Evolutionary conservation across 35 echinoderm and acorn worm species (phyloP), one percentile per base, ranked within the genome.

Genomic region (Heliocidaris erythrogramma): DNA sequence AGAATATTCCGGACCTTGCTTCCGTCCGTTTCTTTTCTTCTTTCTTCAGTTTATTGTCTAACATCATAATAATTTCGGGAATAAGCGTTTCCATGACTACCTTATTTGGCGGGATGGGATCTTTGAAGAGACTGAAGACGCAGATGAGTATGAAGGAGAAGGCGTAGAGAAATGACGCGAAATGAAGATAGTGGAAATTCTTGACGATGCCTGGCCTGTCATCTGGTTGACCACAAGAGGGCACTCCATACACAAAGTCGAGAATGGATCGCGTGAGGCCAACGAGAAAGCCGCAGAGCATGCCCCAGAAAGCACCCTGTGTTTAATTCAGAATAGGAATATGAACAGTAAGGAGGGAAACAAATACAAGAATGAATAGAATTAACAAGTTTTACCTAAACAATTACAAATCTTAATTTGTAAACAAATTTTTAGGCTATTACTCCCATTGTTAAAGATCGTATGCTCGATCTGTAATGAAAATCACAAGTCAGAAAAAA

Each of bases 241-340:
- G 98, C 48, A 92, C 95, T 30, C 56, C 48, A 88, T 95, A 97
- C 24, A 95, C 93, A 48, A 99, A 97, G 65, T 99, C 98, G 30
- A 97, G 86, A 47, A 96, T 86, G 94, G 97, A 85, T 0, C 98
- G 94, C 27, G 84, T 95, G 5, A 95, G 48, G 9, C 98, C 96
- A 49, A 96, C 94, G 13, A 96, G 14, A 21, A 96, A 86, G 7
- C 98, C 98, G 49, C 59, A 11, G 86, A 99, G 86, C 47, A 99
- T 59, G 8, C 98, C 98, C 95, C 94, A 99, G 93, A 99, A 99
- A 29, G 96, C 98, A 88, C 96, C 98, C 98, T 99, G 95, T 49
- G 48, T 42, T 42, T n/a, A 47, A 89, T 4, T 27, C 24, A 7
- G 27, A 78, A 78, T 27, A 60, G 9, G 18, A 24, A 78, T 78